Evolutionary conservation across 92 coral and sea anemone species (phyloP).

Genomic region (Parazoanthus darwini): DNA sequence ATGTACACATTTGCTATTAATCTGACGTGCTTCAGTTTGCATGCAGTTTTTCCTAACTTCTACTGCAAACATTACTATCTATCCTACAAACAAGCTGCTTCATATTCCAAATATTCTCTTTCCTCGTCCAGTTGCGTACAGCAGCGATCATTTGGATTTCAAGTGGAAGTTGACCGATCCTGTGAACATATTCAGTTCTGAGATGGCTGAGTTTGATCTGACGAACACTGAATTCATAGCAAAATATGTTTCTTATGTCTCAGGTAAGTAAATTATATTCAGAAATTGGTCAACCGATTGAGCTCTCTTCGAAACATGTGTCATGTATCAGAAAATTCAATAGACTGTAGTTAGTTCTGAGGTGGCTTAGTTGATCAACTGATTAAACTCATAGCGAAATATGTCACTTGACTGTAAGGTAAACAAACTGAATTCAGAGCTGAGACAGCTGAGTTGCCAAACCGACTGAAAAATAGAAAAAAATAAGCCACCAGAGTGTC

Average conservation of each 20-base stretch:
- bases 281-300: slow-evolving; percentile 86
- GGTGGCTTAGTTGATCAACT: slow-evolving; percentile 90
- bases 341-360: slow-evolving; percentile 47
- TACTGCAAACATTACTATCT: background rate
- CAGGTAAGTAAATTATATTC: slow-evolving; percentile 80
- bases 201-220: slow-evolving; percentile 96
- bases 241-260: slow-evolving; percentile 76
- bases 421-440: slow-evolving; percentile 56
- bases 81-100: background rate
- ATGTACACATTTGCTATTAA: too few relatives aligned
- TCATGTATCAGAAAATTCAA: slow-evolving; percentile 63
- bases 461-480: slow-evolving; percentile 53
- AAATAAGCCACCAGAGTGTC: slow-evolving; percentile 78
- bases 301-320: slow-evolving; percentile 59
- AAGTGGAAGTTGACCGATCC: slow-evolving; percentile 80
- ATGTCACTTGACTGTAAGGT: slow-evolving; percentile 91
- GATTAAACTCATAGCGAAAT: slow-evolving; percentile 58
- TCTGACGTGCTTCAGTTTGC: too few relatives aligned
- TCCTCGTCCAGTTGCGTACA: slow-evolving; percentile 73
- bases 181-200: slow-evolving; percentile 77
- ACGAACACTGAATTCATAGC: slow-evolving; percentile 66
- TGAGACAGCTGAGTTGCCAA: slow-evolving; percentile 92
- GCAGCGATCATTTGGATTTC: slow-evolving; percentile 83
- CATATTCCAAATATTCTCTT: background rate
- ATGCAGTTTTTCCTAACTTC: too few relatives aligned